Evolutionary conservation across 2,797 vertebrate genomes (phyloP).

Genomic region (Xenopus petersii): DNA sequence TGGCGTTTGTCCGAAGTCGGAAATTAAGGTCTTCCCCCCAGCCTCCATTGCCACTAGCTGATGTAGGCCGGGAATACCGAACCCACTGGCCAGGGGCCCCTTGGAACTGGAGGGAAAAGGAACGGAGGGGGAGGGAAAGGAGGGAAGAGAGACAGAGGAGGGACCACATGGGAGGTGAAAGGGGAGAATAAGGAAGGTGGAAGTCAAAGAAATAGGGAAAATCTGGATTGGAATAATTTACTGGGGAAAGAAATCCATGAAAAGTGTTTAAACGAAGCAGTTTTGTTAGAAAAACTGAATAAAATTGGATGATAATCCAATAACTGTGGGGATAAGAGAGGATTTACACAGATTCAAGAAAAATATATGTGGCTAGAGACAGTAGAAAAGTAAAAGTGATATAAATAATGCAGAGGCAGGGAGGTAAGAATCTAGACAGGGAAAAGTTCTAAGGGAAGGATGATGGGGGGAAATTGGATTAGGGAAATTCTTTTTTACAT

Average conservation of each 20-base stretch:
- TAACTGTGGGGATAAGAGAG: too few relatives aligned
- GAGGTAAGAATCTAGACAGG: conserved; percentile 6
- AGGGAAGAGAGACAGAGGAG: conserved; percentile 35
- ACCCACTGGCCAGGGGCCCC: conserved; percentile 91
- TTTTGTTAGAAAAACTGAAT: too few relatives aligned
- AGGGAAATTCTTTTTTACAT: conserved; percentile 30
- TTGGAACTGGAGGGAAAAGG: conserved; percentile 69
- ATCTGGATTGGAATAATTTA: conserved; percentile 1
- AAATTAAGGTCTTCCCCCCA: conserved; percentile 85
- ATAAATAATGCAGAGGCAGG: background rate
- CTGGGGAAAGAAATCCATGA: conserved; percentile 15
- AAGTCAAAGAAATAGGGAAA: background rate
- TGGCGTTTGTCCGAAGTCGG: conserved; percentile 82
- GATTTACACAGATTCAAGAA: background rate
- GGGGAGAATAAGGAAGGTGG: conserved; percentile 4
- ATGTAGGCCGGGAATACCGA: conserved; percentile 85
- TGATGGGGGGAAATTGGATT: background rate
- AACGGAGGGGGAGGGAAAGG: conserved; percentile 32
- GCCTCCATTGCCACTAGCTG: conserved; percentile 60
- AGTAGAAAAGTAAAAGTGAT: background rate
- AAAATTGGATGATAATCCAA: too few relatives aligned
- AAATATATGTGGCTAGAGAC: background rate
- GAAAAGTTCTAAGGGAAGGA: conserved; percentile 23
- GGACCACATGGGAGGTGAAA: conserved; percentile 35
- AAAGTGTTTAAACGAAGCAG: background rate